Percentiles rank a stretch among this genome's conserved stretches.
phyloP scores from a whole-genome alignment of 2,888 invertebrate genomes.

The Pseudococcus longispinus region DNA sequence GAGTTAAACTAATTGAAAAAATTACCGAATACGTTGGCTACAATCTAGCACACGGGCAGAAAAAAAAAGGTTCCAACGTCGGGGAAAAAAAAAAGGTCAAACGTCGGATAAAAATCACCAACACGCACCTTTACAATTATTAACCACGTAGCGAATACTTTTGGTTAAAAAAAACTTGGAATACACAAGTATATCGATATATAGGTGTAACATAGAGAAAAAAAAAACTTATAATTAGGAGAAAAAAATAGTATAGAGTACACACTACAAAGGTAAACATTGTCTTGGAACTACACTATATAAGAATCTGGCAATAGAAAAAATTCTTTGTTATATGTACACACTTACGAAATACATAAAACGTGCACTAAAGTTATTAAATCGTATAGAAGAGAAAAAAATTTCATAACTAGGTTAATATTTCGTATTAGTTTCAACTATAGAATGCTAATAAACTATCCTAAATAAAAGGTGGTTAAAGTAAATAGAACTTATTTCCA shows the following conservation, averaged over 20 bases:
- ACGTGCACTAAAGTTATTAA: constrained; percentile 41
- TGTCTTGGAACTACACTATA: constrained; percentile 28
- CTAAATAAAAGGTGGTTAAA: constrained; percentile 36
- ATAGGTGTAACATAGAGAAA: background rate
- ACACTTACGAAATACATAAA: constrained; percentile 43
- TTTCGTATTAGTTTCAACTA: constrained; percentile 32
- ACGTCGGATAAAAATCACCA: background rate
- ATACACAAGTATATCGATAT: background rate
- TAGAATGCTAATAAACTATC: constrained; percentile 22
- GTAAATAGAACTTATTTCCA: constrained; percentile 19
- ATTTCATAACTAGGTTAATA: constrained; percentile 26
- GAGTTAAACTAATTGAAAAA: background rate
- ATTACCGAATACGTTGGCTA: background rate
- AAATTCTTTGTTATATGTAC: constrained; percentile 45
- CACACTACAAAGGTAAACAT: constrained; percentile 43
- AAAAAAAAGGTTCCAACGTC: too few relatives aligned
- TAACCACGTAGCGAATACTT: background rate
- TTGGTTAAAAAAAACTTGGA: background rate
- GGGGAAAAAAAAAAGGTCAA: background rate
- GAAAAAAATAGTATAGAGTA: background rate
- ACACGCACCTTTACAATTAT: constrained; percentile 20
- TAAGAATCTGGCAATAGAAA: background rate
- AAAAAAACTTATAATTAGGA: background rate
- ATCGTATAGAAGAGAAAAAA: constrained; percentile 21
- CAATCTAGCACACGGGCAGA: background rate